Evolutionary conservation across 2,888 invertebrate species (phyloP), one percentile per base, ranked within the genome.

Genomic region (Apodemia hepburni): DNA sequence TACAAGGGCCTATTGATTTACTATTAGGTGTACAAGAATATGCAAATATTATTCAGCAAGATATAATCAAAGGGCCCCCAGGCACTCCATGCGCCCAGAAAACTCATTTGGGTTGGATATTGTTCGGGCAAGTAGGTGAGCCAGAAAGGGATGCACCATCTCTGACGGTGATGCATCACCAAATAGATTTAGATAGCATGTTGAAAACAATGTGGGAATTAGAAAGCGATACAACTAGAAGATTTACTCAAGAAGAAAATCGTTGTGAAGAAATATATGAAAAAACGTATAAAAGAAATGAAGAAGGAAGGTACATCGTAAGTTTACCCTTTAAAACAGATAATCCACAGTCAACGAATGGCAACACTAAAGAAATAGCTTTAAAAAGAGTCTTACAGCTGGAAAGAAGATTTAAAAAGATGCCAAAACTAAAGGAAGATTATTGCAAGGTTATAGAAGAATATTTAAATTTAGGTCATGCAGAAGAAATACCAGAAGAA

Each of bases 381-480:
- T 54, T 66, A 18, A 59, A 12, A 27, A 70, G 70, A 66, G 68
- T 72, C 42, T 33, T 63, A 27, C 64, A 68, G 45, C 61, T 66
- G 58, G 64, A 69, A 54, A 65, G 47, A 38, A 70, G 35, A 51
- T 68, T 68, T 47, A 18, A 59, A 8, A 64, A 58, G 33, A 57
- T 63, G 35, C 11, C 17, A 18, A 27, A 58, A 5, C 27, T 69
- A 11, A 69, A 65, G 47, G 27, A 42, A 49, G 66, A 68, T 58
- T 70, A 70, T 29, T 61, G 47, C 18, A 67, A 65, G 9, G 69
- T 68, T 0, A 66, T 66, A 17, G 59, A 66, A 7, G 69, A 69
- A 59, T 69, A 69, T 61, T 61, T 64, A 57, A 29, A 61, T 27
- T 45, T 71, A 51, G 69, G 70, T 67, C 71, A 74, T 61, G 63